Percentiles rank a stretch among this genome's conserved stretches.
phyloP scores from a whole-genome alignment of 1,140 invertebrate species.

The Matsumurasca onukii region DNA sequence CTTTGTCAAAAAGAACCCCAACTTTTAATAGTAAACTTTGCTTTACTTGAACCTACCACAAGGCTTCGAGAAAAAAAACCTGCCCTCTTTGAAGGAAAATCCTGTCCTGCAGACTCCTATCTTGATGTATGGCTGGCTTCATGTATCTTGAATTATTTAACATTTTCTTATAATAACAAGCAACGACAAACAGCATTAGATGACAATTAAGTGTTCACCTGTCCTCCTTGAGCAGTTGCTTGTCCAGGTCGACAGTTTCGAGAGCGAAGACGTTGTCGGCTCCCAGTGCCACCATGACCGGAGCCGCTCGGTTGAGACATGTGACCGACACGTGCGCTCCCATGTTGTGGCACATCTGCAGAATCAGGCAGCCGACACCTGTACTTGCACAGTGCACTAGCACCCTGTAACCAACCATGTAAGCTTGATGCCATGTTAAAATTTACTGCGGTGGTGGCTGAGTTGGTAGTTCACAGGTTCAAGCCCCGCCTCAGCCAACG shows the following conservation, averaged over 20 bases:
- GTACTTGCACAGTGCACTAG: constrained; percentile 68
- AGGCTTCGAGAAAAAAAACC: too few relatives aligned
- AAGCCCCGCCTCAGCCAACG: too few relatives aligned
- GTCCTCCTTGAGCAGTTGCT: constrained; percentile 45
- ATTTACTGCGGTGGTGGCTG: neutral
- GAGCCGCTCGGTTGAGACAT: constrained; percentile 53
- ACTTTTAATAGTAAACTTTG: too few relatives aligned
- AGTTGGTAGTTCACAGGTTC: neutral
- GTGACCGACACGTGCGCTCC: constrained; percentile 59
- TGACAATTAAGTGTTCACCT: too few relatives aligned
- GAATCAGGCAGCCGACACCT: constrained; percentile 68
- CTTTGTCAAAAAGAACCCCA: too few relatives aligned
- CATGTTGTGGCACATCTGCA: constrained; percentile 69
- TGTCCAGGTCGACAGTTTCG: constrained; percentile 48
- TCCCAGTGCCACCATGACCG: constrained; percentile 57
- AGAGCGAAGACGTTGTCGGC: constrained; percentile 56
- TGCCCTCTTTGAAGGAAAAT: too few relatives aligned
- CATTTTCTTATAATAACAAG: too few relatives aligned
- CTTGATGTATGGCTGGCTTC: too few relatives aligned
- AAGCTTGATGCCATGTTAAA: neutral
- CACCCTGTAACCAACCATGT: constrained; percentile 58
- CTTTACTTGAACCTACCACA: too few relatives aligned
- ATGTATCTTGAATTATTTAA: too few relatives aligned
- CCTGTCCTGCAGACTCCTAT: too few relatives aligned
- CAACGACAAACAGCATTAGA: too few relatives aligned